Conservation (phyloP, 2,888 invertebrate genomes). For the Monopis laevigella region DNA sequence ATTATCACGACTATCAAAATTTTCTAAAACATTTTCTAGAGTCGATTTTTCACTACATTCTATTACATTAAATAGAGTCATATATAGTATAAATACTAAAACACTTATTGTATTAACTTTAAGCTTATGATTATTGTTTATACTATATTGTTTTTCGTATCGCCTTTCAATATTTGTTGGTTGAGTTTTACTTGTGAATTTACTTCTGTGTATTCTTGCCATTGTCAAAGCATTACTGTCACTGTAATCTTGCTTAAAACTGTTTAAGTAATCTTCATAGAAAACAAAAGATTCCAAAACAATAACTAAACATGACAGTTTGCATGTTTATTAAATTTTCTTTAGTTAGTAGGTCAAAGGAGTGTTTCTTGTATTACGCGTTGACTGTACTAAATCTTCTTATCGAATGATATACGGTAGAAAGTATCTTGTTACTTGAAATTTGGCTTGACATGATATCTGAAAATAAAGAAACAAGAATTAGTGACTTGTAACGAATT, state of each 20-base stretch:
- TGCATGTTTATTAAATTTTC: slow-evolving; percentile 6
- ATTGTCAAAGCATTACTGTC: slow-evolving; percentile 41
- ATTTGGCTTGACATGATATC: slow-evolving; percentile 2
- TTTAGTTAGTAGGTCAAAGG: slow-evolving; percentile 2
- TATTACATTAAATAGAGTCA: slow-evolving; percentile 30
- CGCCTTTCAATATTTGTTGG: slow-evolving; percentile 15
- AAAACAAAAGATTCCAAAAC: slow-evolving; percentile 20
- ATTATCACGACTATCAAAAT: slow-evolving; percentile 18
- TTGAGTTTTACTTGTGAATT: slow-evolving; percentile 15
- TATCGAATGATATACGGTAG: slow-evolving; percentile 2
- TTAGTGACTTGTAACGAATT: slow-evolving; percentile 1
- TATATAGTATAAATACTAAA: slow-evolving; percentile 31
- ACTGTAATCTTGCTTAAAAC: slow-evolving; percentile 22
- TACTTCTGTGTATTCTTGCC: slow-evolving; percentile 27
- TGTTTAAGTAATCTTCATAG: slow-evolving; percentile 20
- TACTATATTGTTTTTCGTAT: slow-evolving; percentile 19
- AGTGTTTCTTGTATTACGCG: background rate
- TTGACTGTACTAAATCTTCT: background rate
- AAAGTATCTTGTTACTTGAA: background rate
- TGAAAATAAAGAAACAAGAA: slow-evolving; percentile 6
- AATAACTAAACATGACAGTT: background rate
- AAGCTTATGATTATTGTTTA: slow-evolving; percentile 19
- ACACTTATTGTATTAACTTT: slow-evolving; percentile 21
- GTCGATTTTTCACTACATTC: slow-evolving; percentile 28
- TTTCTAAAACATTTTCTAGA: slow-evolving; percentile 21